phyloP scores from a whole-genome alignment of 2,888 invertebrate species.

The Drosophila longiperda region DNA sequence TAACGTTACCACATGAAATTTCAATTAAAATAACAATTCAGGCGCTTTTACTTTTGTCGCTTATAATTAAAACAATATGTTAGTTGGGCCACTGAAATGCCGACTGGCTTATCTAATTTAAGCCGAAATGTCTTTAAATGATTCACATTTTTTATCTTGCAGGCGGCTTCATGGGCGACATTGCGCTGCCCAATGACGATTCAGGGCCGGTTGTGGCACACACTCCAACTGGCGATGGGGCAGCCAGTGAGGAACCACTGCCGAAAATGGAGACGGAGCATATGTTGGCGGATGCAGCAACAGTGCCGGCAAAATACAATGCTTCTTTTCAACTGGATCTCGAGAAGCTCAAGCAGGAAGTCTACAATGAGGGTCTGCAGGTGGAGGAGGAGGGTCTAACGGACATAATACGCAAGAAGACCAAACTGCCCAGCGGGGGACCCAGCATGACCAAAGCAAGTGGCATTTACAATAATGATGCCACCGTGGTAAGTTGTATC shows the following conservation, averaged over 20 bases:
- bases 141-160: constrained; percentile 80
- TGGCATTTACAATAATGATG: constrained; percentile 77
- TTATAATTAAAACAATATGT: constrained; percentile 65
- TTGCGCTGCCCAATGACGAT: constrained; percentile 89
- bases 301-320: constrained; percentile 85
- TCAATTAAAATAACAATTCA: constrained; percentile 79
- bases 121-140: constrained; percentile 16
- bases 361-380: constrained; percentile 91
- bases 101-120: constrained; percentile 2
- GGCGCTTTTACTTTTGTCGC: constrained; percentile 38
- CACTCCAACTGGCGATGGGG: constrained; percentile 82
- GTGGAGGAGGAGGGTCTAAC: constrained; percentile 94
- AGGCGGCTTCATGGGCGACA: constrained; percentile 94
- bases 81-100: constrained; percentile 25
- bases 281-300: constrained; percentile 63
- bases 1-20: constrained; percentile 67
- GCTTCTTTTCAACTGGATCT: constrained; percentile 90
- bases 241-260: constrained; percentile 68
- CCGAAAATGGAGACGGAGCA: constrained; percentile 26
- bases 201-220: constrained; percentile 60
- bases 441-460: constrained; percentile 75
- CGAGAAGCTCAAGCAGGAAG: constrained; percentile 93
- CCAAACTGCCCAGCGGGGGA: constrained; percentile 87
- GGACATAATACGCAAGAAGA: constrained; percentile 90
- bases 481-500: constrained; percentile 70